A percentile compares a stretch with the other conserved stretches of the same genome.
phyloP scores from a whole-genome alignment of 2,888 invertebrate genomes.

The Diarsia brunnea region DNA sequence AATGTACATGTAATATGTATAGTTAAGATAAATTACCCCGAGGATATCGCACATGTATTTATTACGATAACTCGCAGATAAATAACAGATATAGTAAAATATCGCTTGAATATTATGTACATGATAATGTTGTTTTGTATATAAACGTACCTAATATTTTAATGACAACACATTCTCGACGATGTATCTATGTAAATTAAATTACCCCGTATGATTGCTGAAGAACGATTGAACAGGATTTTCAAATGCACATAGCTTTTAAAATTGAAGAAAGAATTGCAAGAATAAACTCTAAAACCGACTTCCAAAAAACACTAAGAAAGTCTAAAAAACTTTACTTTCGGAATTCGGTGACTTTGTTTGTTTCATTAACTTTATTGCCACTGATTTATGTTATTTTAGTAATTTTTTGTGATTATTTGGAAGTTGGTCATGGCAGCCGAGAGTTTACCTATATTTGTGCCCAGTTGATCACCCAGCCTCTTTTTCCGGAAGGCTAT shows the following conservation, averaged over 20 bases:
- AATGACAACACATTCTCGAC: slow-evolving; percentile 21
- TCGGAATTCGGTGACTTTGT: too few relatives aligned
- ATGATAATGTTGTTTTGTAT: slow-evolving; percentile 13
- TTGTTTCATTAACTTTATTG: too few relatives aligned
- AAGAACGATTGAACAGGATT: not conserved
- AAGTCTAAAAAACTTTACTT: too few relatives aligned
- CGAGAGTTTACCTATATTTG: too few relatives aligned
- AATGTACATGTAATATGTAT: not conserved
- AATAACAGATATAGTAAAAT: slow-evolving; percentile 44
- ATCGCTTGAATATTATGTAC: slow-evolving; percentile 14
- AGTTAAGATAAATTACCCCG: slow-evolving; percentile 45
- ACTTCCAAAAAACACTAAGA: too few relatives aligned
- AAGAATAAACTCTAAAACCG: not conserved
- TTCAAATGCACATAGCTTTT: not conserved
- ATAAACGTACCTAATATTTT: not conserved
- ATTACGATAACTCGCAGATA: slow-evolving; percentile 56
- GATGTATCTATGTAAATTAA: not conserved
- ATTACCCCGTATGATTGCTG: not conserved
- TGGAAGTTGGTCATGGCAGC: too few relatives aligned
- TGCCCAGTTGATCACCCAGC: too few relatives aligned
- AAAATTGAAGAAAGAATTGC: not conserved
- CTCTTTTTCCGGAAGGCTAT: too few relatives aligned
- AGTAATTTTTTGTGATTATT: too few relatives aligned
- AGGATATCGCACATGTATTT: slow-evolving; percentile 44
- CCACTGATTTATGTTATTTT: too few relatives aligned